Evolutionary conservation across 2,888 invertebrate genomes (phyloP), one percentile per base, ranked within the genome.

Genomic region (Punctoribates punctum): DNA sequence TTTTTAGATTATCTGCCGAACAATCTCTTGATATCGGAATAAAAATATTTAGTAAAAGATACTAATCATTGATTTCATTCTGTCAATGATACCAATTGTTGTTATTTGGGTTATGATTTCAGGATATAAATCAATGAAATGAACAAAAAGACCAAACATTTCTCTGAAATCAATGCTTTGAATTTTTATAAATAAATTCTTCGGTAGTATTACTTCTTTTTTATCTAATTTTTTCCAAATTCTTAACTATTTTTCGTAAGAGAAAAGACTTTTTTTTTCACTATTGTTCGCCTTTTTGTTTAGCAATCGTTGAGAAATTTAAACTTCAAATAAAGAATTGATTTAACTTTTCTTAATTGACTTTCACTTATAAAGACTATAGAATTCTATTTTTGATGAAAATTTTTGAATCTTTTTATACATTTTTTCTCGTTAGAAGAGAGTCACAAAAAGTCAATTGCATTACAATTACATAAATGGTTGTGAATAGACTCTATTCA

Each of bases 261-360:
- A 60, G 27, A 27, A 60, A 15, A 13, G 27, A 60, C 27, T 27
- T 60, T 60, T 27, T 3, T 60, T 60, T 25, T 60, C 27, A 11
- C 9, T 23, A 60, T 27, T 60, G 60, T 60, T 27, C 27, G 29
- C 15, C 13, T 25, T 60, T 27, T 60, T 15, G n/a, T 27, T 20
- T 20, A 54, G 51, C 3, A n/a, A n/a, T 51, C 6, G n/a, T 51
- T 51, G 15, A 15, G 15, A n/a, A n/a, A n/a, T 51, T 3, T 51
- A 51, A 4, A 8, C 15, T 51, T n/a, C 13, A 51, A 51, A 3
- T 51, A n/a, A n/a, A n/a, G 5, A 23, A 27, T 60, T 27, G 29
- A 60, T 27, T 25, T 60, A 60, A 60, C 60, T 60, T 60, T 60
- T n/a, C n/a, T 4, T 60, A 60, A 60, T 60, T 27, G 60, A 60